These are phyloP conservation scores for Megalurothrips usitatus DNA, from an alignment of 2,888 invertebrate genomes.

Conservation along the genomic window DNA sequence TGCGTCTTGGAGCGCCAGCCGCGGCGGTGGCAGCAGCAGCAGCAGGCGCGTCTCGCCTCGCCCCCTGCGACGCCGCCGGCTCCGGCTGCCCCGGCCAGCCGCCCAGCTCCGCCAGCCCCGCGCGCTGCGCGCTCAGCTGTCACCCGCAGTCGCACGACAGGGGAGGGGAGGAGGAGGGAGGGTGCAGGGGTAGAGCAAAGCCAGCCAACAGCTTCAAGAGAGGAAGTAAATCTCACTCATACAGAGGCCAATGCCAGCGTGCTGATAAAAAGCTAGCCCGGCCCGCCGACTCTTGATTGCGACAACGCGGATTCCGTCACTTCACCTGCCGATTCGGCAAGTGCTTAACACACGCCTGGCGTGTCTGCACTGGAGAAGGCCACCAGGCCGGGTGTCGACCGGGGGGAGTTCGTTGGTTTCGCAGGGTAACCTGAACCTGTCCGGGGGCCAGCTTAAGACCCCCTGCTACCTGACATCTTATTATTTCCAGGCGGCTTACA, in stretches of 20 bases:
- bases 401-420: too few species aligned
- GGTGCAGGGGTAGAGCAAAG: neutral
- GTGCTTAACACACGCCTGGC: too few species aligned
- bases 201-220: constrained; percentile 19
- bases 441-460: too few species aligned
- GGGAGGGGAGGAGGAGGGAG: neutral
- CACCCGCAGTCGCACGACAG: neutral
- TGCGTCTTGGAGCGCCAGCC: neutral
- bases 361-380: too few species aligned
- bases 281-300: neutral
- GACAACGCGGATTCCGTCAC: neutral
- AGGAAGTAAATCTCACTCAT: constrained; percentile 22
- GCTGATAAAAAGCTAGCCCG: neutral
- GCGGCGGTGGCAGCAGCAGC: neutral
- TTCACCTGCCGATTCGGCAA: neutral
- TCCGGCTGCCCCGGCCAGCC: neutral
- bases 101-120: neutral
- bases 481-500: too few species aligned
- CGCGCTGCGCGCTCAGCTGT: constrained; percentile 2
- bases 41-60: neutral
- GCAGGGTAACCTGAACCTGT: too few species aligned
- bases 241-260: neutral
- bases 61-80: neutral
- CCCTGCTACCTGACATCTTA: too few species aligned
- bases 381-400: too few species aligned